Conservation (phyloP, 2,888 invertebrate species). For the Baccha elongata region DNA sequence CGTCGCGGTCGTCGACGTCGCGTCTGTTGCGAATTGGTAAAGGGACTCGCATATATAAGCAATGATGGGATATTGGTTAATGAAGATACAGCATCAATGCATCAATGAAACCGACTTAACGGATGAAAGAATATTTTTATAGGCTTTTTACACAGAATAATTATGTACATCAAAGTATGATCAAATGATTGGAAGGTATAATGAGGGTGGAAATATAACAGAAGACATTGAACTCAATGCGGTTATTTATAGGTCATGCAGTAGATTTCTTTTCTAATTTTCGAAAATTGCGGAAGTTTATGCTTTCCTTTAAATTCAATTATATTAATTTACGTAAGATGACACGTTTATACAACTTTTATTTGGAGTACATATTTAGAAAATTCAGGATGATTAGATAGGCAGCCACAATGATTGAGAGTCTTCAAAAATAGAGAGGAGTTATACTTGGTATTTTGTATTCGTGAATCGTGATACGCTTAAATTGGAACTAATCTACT, state of each 20-base stretch:
- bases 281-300: conserved; percentile 15
- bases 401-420: too few relatives aligned
- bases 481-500: too few relatives aligned
- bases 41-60: not conserved
- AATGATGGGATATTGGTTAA: too few relatives aligned
- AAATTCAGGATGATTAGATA: too few relatives aligned
- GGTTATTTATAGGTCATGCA: conserved; percentile 23
- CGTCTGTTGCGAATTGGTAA: conserved; percentile 2
- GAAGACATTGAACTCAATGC: conserved; percentile 53
- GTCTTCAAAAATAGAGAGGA: too few relatives aligned
- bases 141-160: not conserved
- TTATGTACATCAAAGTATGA: conserved; percentile 27
- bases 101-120: conserved; percentile 26
- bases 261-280: not conserved
- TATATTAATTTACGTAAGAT: too few relatives aligned
- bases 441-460: too few relatives aligned
- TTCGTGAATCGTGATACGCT: too few relatives aligned
- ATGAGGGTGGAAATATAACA: conserved; percentile 43
- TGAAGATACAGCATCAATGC: conserved; percentile 16
- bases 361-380: too few relatives aligned
- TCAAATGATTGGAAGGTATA: conserved; percentile 27
- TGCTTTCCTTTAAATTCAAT: too few relatives aligned
- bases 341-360: too few relatives aligned
- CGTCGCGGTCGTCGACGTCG: not conserved
- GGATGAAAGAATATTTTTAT: conserved; percentile 43